Evolutionary conservation across 2,113 vertebrate species (phyloP).

Genomic region (Siniperca knerii): DNA sequence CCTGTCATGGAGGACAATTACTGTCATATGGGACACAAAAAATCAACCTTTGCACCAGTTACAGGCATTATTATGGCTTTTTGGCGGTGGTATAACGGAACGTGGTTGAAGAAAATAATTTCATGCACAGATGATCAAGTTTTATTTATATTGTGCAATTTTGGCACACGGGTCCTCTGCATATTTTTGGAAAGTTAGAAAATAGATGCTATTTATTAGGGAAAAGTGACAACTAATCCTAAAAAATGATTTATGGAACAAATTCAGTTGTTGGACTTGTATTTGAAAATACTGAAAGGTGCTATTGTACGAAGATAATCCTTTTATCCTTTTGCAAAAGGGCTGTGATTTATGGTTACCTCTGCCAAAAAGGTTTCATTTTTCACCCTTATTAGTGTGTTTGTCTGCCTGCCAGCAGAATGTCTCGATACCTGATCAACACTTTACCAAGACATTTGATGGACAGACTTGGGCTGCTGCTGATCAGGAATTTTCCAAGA

Average conservation of each 20-base stretch:
- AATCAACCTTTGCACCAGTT: neutral
- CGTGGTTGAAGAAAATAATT: neutral
- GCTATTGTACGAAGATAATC: neutral
- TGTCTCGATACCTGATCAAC: neutral
- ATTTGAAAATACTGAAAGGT: constrained; percentile 3
- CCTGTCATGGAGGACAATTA: neutral
- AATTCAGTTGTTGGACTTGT: neutral
- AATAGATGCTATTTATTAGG: neutral
- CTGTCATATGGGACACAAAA: neutral
- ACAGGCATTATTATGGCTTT: neutral
- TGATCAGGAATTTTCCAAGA: neutral
- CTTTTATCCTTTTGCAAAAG: neutral
- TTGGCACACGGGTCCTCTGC: neutral
- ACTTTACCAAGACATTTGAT: neutral
- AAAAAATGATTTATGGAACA: neutral
- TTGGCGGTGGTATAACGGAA: neutral
- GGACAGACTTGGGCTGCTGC: neutral
- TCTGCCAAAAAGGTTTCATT: constrained; percentile 2
- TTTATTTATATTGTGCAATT: neutral
- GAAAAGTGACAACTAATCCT: neutral
- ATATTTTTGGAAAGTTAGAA: neutral
- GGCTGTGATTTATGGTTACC: neutral
- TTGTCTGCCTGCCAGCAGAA: neutral
- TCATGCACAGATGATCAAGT: neutral
- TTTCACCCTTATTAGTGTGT: constrained; percentile 5